Evolutionary conservation across 2,888 invertebrate genomes (phyloP), one percentile per base, ranked within the genome.

Genomic region (Phaonia tiefii): DNA sequence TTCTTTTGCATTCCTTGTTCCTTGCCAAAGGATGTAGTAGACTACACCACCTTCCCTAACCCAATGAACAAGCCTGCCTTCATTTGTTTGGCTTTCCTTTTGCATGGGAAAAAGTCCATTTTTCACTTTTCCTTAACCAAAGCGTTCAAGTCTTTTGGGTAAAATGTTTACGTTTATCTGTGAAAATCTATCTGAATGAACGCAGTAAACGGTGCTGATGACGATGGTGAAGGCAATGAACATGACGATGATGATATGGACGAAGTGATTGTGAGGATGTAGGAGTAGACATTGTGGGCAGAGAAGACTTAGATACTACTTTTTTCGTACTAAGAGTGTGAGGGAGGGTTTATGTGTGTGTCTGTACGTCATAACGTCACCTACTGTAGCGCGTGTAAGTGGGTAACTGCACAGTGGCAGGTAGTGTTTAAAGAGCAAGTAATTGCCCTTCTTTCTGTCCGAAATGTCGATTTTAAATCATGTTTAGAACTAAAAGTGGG

Each of bases 131-230:
- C n/a, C n/a, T n/a, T n/a, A n/a, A n/a, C n/a, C n/a, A n/a, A n/a
- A n/a, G n/a, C 25, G 46, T 63, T 39, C 20, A 22, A 51, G 20
- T 17, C 22, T 44, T 51, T 56, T 60, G 42, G 42, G 81, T 54
- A 78, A 75, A 78, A 65, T 75, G 67, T 81, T 81, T 75, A 81
- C 75, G 63, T 67, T 81, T 81, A 78, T 81, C 78, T 78, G 39
- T 11, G n/a, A 26, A 69, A 81, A 75, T 75, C 79, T 67, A 60
- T 67, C 39, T 37, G 60, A 37, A 37, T 56, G 22, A 17, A 65
- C 20, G 42, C 65, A 58, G 66, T 22, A 42, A 58, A 58, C 56
- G 70, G 26, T 13, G 26, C 26, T 11, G 20, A 0, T 13, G 17
- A 1, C n/a, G 26, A 49, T 11, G 20, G 0, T n/a, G 17, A 1